These are phyloP conservation scores for Mus pahari DNA, from an alignment of 2,113 vertebrate species.

Conservation along the genomic window DNA sequence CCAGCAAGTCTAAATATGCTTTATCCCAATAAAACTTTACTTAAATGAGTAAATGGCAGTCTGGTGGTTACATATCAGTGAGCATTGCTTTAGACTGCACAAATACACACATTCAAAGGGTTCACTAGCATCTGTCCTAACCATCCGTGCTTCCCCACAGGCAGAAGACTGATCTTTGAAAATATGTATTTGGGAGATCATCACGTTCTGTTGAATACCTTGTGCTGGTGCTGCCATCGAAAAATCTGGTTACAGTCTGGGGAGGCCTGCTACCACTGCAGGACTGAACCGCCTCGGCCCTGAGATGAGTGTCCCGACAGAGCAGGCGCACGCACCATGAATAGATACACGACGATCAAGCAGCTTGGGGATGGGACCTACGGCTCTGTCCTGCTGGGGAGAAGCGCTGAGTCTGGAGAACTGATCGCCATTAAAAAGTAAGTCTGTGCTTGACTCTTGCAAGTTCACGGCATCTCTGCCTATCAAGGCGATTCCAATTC, in stretches of 20 bases:
- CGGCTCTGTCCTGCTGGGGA: constrained; percentile 95
- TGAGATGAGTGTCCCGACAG: constrained; percentile 83
- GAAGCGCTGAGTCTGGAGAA: constrained; percentile 96
- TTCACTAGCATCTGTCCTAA: neutral
- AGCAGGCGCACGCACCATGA: constrained; percentile 90
- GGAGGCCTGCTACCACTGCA: constrained; percentile 76
- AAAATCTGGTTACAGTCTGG: constrained; percentile 93
- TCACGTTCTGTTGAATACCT: constrained; percentile 83
- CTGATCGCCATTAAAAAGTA: constrained; percentile 98
- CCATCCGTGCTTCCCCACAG: constrained; percentile 65
- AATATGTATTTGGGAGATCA: constrained; percentile 91
- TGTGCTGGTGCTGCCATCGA: constrained; percentile 92
- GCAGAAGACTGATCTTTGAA: constrained; percentile 88
- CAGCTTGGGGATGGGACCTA: constrained; percentile 98
- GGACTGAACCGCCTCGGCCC: constrained; percentile 70
- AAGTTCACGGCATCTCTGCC: neutral
- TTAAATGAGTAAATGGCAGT: neutral
- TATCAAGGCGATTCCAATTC: neutral
- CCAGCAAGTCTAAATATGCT: neutral
- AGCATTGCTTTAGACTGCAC: neutral
- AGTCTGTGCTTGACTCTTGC: constrained; percentile 72
- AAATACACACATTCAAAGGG: neutral
- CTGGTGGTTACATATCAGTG: neutral
- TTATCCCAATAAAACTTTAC: constrained; percentile 45
- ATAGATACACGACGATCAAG: constrained; percentile 95